Base-by-base conservation (phyloP, 2,888 invertebrate genomes). In the Opisthograptis luteolata region DNA sequence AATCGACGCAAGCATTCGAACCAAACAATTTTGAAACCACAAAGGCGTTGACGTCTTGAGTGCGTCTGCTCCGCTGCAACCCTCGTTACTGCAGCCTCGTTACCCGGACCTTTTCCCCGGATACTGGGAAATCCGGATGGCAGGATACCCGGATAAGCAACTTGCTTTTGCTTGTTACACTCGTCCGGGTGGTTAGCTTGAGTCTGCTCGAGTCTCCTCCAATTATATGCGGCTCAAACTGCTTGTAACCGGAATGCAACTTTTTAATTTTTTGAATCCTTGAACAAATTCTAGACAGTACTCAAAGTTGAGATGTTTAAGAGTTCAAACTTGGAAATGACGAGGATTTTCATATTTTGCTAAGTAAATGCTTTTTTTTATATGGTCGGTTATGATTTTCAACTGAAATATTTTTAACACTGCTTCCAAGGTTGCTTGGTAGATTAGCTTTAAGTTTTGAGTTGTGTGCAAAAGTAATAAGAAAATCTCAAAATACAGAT, bases 171-270 rank as follows among this genome's bases (percentile, higher is more conserved):
- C 85, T 79, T 84, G 84, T 86, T 85, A 85, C 82, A 76, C 75
- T 64, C 73, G 70, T 80, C 81, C 86, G 80, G 76, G 55, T 68
- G 87, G 89, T 88, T 88, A 82, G 73, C 76, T 87, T 66, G 80
- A 87, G 84, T 76, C 86, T 85, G 73, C 77, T 87, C 66, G 81
- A 87, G 84, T 78, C 85, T 87, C 78, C 84, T 88, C 81, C 89
- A 89, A 89, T 89, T 89, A 89, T 81, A 72, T 79, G 76, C 76
- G 77, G 76, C 75, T 79, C 79, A 76, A 87, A 81, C 84, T 74
- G 72, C 75, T 58, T 74, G 76, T 78, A 82, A 82, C 66, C 58
- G 70, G 73, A 61, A 71, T 76, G 73, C 68, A 77, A 80, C 80
- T 69, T 73, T 39, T 72, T 66, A 70, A 68, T 68, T 69, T 70